Evolutionary conservation across 1,140 invertebrate species (phyloP).

Genomic region (Caenorhabditis latens): DNA sequence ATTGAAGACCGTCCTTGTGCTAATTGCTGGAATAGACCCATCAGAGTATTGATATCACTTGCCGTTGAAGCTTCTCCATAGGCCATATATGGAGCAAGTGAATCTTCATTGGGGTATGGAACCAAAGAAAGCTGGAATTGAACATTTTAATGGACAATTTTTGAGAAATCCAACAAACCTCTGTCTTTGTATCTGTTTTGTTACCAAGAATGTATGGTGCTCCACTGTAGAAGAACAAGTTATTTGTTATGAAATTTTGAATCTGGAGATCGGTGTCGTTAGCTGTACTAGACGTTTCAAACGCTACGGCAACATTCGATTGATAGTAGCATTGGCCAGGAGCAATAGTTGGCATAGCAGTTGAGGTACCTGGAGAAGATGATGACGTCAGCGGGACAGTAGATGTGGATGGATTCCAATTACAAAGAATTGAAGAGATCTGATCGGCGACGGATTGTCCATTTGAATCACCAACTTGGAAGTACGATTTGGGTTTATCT

Average conservation of each 20-base stretch:
- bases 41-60: no score
- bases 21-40: no score
- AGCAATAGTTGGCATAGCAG: neutral
- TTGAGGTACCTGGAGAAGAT: neutral
- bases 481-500: conserved; percentile 3
- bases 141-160: no score
- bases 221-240: neutral
- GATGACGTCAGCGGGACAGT: neutral
- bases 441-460: neutral
- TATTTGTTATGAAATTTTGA: neutral
- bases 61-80: no score
- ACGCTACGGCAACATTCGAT: neutral
- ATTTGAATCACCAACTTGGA: conserved; percentile 34
- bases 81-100: no score
- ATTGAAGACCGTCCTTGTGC: no score
- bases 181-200: neutral
- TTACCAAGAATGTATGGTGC: neutral
- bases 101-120: no score
- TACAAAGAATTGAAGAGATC: conserved; percentile 22
- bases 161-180: neutral
- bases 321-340: conserved; percentile 3
- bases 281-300: neutral
- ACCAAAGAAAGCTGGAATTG: no score
- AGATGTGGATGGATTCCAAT: neutral
- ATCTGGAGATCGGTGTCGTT: neutral